These are phyloP conservation scores for Gobio occitaniae DNA, from an alignment of 2,797 vertebrate species.

Conservation along the genomic window DNA sequence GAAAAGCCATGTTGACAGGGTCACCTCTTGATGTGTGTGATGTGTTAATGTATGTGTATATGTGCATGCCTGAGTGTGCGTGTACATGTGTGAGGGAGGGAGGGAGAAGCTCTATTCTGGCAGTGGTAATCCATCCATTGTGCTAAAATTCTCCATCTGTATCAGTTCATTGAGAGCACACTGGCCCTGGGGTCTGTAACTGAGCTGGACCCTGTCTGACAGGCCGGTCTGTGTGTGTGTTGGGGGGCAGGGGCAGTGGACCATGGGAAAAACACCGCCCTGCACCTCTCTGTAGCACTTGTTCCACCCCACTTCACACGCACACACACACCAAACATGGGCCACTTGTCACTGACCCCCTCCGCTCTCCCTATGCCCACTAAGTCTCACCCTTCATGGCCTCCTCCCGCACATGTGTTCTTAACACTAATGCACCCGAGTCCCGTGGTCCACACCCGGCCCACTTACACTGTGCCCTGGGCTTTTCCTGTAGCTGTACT, in stretches of 20 bases:
- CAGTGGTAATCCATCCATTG: slow-evolving; percentile 82
- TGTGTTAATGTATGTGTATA: slow-evolving; percentile 31
- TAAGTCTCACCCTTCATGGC: slow-evolving; percentile 72
- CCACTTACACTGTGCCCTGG: slow-evolving; percentile 22
- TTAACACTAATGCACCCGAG: slow-evolving; percentile 11
- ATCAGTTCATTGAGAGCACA: slow-evolving; percentile 84
- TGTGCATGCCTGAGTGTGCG: slow-evolving; percentile 65
- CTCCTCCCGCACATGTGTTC: slow-evolving; percentile 47
- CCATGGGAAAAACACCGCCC: slow-evolving; percentile 83
- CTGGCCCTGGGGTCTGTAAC: slow-evolving; percentile 85
- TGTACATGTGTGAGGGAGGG: slow-evolving; percentile 55
- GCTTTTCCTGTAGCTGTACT: slow-evolving; percentile 25
- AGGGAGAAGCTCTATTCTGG: slow-evolving; percentile 73
- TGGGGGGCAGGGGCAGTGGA: slow-evolving; percentile 71
- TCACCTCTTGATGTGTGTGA: slow-evolving; percentile 23
- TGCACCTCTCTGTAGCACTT: slow-evolving; percentile 76
- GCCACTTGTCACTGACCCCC: slow-evolving; percentile 84
- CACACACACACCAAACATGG: slow-evolving; percentile 67
- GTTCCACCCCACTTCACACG: slow-evolving; percentile 82
- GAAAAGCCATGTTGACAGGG: slow-evolving; percentile 30
- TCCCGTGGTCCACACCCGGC: not conserved
- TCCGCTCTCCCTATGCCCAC: slow-evolving; percentile 64
- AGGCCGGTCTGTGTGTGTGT: slow-evolving; percentile 64
- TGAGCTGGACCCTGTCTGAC: slow-evolving; percentile 81
- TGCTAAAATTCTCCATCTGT: slow-evolving; percentile 83